phyloP scores from a whole-genome alignment of 2,113 vertebrate species.

The Oryzias curvinotus region DNA sequence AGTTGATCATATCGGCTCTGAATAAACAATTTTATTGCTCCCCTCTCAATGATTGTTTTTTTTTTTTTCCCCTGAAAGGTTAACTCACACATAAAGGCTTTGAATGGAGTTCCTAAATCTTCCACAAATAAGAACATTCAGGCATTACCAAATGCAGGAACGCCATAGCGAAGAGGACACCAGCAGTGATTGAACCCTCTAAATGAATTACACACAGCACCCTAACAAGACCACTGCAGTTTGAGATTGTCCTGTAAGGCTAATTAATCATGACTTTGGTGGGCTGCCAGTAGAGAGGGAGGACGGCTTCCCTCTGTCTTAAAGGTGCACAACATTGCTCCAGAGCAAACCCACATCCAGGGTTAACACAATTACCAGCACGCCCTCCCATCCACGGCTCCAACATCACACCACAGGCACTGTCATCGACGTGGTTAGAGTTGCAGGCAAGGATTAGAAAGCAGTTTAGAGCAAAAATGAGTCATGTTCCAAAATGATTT shows the following conservation, averaged over 20 bases:
- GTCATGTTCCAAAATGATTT: no score
- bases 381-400: constrained; percentile 59
- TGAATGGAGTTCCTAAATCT: constrained; percentile 6
- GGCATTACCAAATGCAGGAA: background rate
- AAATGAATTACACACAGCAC: constrained; percentile 46
- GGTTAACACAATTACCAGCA: constrained; percentile 70
- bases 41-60: background rate
- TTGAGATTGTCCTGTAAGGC: constrained; percentile 51
- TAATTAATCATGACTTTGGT: constrained; percentile 66
- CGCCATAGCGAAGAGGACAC: background rate
- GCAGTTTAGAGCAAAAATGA: no score
- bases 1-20: constrained; percentile 1
- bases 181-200: constrained; percentile 16
- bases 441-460: constrained; percentile 55
- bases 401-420: constrained; percentile 53
- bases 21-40: background rate
- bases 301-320: constrained; percentile 56
- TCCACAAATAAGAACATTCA: background rate
- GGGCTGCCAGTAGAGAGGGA: constrained; percentile 50
- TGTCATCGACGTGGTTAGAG: constrained; percentile 67
- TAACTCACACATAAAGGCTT: constrained; percentile 4
- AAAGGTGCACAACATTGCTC: constrained; percentile 50
- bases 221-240: constrained; percentile 38
- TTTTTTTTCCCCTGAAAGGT: constrained; percentile 1
- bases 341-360: constrained; percentile 49